Evolutionary conservation across 2,888 invertebrate species (phyloP).

Genomic region (Camponotus fellah): DNA sequence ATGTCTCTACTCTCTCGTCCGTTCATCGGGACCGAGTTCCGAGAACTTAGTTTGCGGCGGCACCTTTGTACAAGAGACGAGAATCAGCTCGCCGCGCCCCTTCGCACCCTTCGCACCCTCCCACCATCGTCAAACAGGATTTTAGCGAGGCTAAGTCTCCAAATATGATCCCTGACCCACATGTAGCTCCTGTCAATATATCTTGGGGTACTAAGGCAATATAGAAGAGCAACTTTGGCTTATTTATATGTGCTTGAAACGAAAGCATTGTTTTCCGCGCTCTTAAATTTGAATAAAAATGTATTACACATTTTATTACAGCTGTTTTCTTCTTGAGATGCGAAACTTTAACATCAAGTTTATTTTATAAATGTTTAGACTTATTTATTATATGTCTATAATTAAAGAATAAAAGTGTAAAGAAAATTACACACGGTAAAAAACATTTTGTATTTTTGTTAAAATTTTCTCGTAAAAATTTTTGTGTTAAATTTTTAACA

Average conservation of each 20-base stretch:
- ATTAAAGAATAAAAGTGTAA: background rate
- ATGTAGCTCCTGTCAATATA: constrained; percentile 17
- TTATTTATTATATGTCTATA: background rate
- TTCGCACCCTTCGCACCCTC: constrained; percentile 13
- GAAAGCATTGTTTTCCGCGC: background rate
- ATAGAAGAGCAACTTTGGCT: background rate
- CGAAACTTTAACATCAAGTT: background rate
- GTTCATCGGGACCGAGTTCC: constrained; percentile 66
- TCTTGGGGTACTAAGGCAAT: background rate
- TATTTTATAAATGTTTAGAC: background rate
- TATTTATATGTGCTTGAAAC: background rate
- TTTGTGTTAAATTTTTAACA: no score
- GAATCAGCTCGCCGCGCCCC: constrained; percentile 17
- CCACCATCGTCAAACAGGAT: constrained; percentile 12
- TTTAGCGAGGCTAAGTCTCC: constrained; percentile 21
- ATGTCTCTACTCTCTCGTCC: constrained; percentile 32
- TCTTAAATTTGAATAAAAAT: background rate
- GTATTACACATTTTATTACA: background rate
- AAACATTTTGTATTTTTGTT: no score
- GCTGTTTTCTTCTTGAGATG: background rate
- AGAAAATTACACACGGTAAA: background rate
- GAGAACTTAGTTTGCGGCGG: constrained; percentile 68
- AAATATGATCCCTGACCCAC: constrained; percentile 24
- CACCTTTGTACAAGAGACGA: constrained; percentile 60
- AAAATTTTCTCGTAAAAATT: no score